These are phyloP conservation scores for Bradypus variegatus DNA, from an alignment of 2,797 vertebrate genomes.

Conservation along the genomic window DNA sequence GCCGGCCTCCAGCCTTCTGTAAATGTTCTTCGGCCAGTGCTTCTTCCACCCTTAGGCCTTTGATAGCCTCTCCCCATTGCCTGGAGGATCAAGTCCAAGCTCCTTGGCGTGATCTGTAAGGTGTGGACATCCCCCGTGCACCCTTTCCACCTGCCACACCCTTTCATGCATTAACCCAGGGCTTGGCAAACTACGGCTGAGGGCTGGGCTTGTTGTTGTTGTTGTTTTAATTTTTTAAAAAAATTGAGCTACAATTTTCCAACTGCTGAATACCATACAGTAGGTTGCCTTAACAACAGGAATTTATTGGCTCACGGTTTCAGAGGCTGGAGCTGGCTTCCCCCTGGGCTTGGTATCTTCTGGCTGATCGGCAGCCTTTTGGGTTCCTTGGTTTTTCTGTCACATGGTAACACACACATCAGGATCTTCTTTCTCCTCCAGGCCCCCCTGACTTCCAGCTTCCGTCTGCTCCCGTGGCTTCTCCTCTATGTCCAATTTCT, in stretches of 20 bases:
- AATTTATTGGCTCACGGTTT: too few species aligned
- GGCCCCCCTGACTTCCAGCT: too few species aligned
- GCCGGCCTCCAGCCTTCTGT: neutral
- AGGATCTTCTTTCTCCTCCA: too few species aligned
- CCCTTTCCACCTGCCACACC: accelerated
- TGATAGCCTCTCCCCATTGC: neutral
- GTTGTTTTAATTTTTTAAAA: neutral
- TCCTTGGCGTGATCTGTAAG: neutral
- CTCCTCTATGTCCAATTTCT: too few species aligned
- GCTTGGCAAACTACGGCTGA: neutral
- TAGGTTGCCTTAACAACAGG: too few species aligned
- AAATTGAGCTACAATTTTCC: neutral
- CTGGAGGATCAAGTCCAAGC: neutral
- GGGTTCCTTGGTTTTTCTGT: too few species aligned
- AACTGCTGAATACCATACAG: too few species aligned
- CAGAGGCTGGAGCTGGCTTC: too few species aligned
- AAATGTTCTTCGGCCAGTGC: neutral
- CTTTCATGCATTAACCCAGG: neutral
- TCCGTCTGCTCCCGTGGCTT: too few species aligned
- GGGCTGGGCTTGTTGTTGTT: neutral
- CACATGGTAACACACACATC: too few species aligned
- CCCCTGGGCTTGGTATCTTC: too few species aligned
- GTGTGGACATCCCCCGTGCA: accelerated
- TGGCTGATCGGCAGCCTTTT: too few species aligned
- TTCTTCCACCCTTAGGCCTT: neutral